phyloP scores from a whole-genome alignment of 2,888 invertebrate species.

The Aphrophora alni region DNA sequence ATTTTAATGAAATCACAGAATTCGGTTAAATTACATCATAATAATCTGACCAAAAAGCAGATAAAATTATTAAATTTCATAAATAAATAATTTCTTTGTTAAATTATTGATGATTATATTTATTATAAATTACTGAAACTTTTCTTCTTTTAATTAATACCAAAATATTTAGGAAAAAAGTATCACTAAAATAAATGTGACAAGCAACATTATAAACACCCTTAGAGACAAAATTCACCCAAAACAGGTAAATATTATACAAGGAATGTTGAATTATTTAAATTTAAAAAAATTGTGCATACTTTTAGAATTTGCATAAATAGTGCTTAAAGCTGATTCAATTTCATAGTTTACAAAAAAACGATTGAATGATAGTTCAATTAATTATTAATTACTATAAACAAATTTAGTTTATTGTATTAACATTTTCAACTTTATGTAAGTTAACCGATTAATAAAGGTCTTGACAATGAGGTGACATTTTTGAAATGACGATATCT shows the following conservation, averaged over 20 bases:
- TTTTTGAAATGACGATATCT: slow-evolving; percentile 43
- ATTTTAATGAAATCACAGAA: neutral
- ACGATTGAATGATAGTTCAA: too few relatives aligned
- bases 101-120: too few relatives aligned
- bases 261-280: too few relatives aligned
- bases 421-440: neutral
- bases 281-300: neutral
- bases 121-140: too few relatives aligned
- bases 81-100: too few relatives aligned
- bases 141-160: neutral
- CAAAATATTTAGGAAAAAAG: too few relatives aligned
- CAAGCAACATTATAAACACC: neutral
- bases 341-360: too few relatives aligned
- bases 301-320: neutral
- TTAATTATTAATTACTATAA: too few relatives aligned
- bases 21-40: neutral
- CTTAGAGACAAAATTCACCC: neutral
- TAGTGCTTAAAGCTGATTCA: neutral
- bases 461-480: slow-evolving; percentile 48
- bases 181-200: neutral
- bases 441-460: slow-evolving; percentile 46
- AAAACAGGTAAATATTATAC: too few relatives aligned
- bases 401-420: too few relatives aligned
- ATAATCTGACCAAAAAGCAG: neutral
- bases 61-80: neutral